Conservation (phyloP, 2,113 vertebrate genomes). For the Rhea pennata region DNA sequence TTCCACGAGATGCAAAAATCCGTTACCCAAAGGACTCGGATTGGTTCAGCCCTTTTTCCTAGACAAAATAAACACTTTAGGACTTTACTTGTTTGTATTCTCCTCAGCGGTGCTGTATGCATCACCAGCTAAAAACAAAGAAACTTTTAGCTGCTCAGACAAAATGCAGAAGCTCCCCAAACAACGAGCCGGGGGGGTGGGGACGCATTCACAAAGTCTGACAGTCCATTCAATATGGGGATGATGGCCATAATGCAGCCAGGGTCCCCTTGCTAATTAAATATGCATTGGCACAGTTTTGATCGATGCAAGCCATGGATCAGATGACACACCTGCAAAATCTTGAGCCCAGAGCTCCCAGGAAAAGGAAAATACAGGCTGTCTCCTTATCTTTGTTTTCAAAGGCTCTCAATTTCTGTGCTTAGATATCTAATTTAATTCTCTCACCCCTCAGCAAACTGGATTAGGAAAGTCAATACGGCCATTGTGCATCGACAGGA, state of each 20-base stretch:
- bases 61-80: constrained; percentile 92
- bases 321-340: constrained; percentile 94
- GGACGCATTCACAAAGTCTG: constrained; percentile 86
- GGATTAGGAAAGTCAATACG: constrained; percentile 91
- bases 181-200: constrained; percentile 80
- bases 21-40: constrained; percentile 73
- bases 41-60: constrained; percentile 78
- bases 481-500: constrained; percentile 87
- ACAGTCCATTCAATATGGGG: constrained; percentile 88
- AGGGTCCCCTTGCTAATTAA: constrained; percentile 93
- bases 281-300: constrained; percentile 92
- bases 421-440: constrained; percentile 93
- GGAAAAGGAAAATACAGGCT: constrained; percentile 83
- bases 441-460: constrained; percentile 91
- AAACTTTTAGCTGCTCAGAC: constrained; percentile 90
- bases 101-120: constrained; percentile 86
- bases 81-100: constrained; percentile 92
- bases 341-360: constrained; percentile 87
- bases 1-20: constrained; percentile 75
- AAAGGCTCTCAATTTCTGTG: constrained; percentile 89
- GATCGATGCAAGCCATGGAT: constrained; percentile 91
- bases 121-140: constrained; percentile 96
- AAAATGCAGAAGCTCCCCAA: constrained; percentile 88
- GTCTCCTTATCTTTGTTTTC: constrained; percentile 86
- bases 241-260: constrained; percentile 86